Evolutionary conservation across 2,113 vertebrate genomes (phyloP).

Genomic region (Plecotus auritus): DNA sequence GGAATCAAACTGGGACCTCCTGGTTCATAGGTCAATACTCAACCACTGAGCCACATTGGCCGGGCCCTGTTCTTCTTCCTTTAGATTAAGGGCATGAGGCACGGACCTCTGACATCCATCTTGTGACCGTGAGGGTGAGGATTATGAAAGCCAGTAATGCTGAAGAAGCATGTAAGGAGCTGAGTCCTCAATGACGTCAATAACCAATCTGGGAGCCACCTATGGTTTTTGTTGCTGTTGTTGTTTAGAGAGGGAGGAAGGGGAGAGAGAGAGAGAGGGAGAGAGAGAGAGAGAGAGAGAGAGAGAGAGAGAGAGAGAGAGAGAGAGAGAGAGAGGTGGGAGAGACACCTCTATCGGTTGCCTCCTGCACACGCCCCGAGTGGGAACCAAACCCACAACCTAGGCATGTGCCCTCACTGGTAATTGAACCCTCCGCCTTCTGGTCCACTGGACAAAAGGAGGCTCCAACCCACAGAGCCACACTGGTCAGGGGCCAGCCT

Average conservation of each 20-base stretch:
- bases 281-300: no score
- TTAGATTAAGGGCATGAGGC: not conserved
- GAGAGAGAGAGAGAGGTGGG: no score
- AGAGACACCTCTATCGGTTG: not conserved
- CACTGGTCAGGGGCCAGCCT: not conserved
- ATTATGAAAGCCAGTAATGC: not conserved
- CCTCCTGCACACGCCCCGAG: not conserved
- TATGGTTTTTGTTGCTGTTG: not conserved
- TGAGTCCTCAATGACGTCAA: not conserved
- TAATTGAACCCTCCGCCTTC: not conserved
- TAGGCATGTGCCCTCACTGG: not conserved
- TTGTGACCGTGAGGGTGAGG: not conserved
- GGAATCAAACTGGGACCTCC: no score
- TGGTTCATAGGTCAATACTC: no score
- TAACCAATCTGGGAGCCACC: not conserved
- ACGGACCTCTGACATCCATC: not conserved
- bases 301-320: no score
- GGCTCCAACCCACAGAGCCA: not conserved
- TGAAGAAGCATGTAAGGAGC: not conserved
- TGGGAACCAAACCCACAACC: not conserved
- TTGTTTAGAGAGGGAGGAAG: no score
- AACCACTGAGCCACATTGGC: no score
- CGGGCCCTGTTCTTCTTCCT: not conserved
- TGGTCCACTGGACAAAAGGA: no score
- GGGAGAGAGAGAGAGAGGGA: no score